Evolutionary conservation across 2,888 invertebrate genomes (phyloP).

Genomic region (Theodoxus fluviatilis): DNA sequence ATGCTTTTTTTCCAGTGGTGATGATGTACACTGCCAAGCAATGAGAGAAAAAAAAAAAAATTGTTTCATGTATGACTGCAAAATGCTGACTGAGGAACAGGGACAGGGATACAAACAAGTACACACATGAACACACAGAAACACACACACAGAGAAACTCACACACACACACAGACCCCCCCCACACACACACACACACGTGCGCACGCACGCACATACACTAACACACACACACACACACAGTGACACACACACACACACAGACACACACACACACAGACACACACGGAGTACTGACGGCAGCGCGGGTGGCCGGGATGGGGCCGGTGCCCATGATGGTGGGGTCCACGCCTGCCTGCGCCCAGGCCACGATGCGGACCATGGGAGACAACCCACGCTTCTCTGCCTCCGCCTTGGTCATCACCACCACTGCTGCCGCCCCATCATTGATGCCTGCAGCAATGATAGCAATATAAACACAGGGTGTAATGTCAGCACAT

Average conservation of each 20-base stretch:
- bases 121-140: too few species aligned
- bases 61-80: too few species aligned
- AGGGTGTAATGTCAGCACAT: too few species aligned
- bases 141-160: too few species aligned
- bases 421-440: slow-evolving; percentile 83
- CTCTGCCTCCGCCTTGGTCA: slow-evolving; percentile 71
- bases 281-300: slow-evolving; percentile 74
- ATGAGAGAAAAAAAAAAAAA: too few species aligned
- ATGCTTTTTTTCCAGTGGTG: too few species aligned
- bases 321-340: slow-evolving; percentile 82
- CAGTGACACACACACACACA: background rate
- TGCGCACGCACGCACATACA: slow-evolving; percentile 3
- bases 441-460: slow-evolving; percentile 78
- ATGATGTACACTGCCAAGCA: too few species aligned
- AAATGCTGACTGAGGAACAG: too few species aligned
- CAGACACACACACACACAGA: too few species aligned
- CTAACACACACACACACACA: background rate
- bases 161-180: too few species aligned
- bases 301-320: slow-evolving; percentile 74
- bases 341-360: slow-evolving; percentile 82
- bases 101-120: too few species aligned
- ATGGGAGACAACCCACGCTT: slow-evolving; percentile 73
- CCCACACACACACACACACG: background rate
- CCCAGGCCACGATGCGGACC: slow-evolving; percentile 79
- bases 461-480: too few species aligned